Evolutionary conservation across 2,113 vertebrate genomes (phyloP).

Genomic region (Megalops atlanticus): DNA sequence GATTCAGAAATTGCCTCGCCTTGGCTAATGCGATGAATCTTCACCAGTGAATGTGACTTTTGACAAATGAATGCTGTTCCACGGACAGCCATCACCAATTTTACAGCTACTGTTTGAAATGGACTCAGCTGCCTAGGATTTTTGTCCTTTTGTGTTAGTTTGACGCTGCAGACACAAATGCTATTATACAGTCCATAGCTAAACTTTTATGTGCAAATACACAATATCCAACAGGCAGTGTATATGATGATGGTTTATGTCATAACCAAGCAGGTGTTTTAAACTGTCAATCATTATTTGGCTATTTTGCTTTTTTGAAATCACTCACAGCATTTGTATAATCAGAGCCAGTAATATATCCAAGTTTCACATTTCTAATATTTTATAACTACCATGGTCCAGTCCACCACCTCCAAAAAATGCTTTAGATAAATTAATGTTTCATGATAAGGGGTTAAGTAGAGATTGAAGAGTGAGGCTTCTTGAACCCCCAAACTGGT

Average conservation of each 20-base stretch:
- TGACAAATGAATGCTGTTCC: constrained; percentile 61
- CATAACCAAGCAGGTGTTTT: background rate
- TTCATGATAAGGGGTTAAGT: no score
- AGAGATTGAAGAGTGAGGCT: background rate
- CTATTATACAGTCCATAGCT: background rate
- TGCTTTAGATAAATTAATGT: no score
- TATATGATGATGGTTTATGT: background rate
- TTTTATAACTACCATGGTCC: background rate
- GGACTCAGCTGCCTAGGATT: constrained; percentile 21
- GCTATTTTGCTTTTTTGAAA: no score
- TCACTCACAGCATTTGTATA: no score
- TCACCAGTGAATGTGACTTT: constrained; percentile 58
- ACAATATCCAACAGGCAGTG: background rate
- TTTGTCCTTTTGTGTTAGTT: constrained; percentile 18
- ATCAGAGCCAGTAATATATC: no score
- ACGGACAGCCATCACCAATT: constrained; percentile 51
- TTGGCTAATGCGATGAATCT: constrained; percentile 57
- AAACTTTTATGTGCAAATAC: background rate
- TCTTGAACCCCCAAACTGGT: no score
- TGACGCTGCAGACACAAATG: background rate
- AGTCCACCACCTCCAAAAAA: background rate
- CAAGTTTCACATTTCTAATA: no score
- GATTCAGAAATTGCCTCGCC: constrained; percentile 53
- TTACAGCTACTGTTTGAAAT: constrained; percentile 20
- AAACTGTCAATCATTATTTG: background rate